Evolutionary conservation across 1,140 invertebrate species (phyloP).

Genomic region (Acyrthosiphon pisum): DNA sequence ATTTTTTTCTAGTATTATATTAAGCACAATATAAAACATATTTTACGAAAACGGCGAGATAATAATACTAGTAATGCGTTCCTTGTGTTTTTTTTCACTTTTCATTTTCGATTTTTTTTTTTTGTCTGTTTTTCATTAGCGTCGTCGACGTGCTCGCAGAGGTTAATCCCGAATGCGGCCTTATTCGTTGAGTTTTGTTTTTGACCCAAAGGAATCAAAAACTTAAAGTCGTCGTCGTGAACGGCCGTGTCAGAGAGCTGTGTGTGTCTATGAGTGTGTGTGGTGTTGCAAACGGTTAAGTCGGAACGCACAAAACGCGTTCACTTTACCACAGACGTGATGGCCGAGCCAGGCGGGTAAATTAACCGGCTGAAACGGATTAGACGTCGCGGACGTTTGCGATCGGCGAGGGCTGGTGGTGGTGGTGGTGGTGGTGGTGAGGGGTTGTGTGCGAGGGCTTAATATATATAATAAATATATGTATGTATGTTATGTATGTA

Average conservation of each 20-base stretch:
- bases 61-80: neutral
- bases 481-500: too few relatives aligned
- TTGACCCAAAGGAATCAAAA: conserved; percentile 15
- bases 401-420: too few relatives aligned
- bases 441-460: neutral
- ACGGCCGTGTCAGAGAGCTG: neutral
- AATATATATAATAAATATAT: neutral
- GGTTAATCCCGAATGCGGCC: neutral
- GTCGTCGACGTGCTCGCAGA: neutral
- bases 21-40: neutral
- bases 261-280: neutral
- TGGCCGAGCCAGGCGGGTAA: neutral
- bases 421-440: too few relatives aligned
- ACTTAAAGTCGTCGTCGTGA: conserved; percentile 22
- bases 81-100: neutral
- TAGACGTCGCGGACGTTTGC: neutral
- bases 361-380: conserved; percentile 44
- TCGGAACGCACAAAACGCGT: neutral
- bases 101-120: neutral
- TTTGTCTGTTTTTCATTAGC: conserved; percentile 2
- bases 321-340: neutral
- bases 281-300: neutral
- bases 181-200: neutral
- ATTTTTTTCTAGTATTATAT: neutral
- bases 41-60: neutral